Evolutionary conservation across 2,888 invertebrate genomes (phyloP).

Genomic region (Neoscelio sp.): DNA sequence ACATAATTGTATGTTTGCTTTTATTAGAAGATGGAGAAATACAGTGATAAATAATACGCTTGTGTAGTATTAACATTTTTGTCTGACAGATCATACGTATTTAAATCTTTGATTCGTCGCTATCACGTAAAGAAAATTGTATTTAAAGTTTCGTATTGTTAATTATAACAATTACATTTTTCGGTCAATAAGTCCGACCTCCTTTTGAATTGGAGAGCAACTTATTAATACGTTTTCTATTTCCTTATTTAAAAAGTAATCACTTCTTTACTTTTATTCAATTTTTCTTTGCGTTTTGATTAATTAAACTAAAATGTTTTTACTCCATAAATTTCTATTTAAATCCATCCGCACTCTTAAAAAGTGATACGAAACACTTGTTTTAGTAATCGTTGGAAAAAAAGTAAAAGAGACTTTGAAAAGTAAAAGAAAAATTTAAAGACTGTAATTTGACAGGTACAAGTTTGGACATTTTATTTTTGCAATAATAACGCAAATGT

Average conservation of each 20-base stretch:
- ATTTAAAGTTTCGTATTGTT: neutral
- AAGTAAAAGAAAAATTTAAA: no score
- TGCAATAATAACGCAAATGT: no score
- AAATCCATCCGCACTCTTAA: no score
- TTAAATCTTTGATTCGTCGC: neutral
- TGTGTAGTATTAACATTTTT: constrained; percentile 44
- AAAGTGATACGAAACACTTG: no score
- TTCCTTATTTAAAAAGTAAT: neutral
- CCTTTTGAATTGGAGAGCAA: neutral
- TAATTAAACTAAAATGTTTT: no score
- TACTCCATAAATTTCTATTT: no score
- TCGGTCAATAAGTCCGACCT: constrained; percentile 34
- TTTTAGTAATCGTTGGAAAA: no score
- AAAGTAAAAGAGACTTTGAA: no score
- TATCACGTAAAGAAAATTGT: constrained; percentile 13
- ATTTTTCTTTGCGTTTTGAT: neutral
- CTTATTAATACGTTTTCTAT: constrained; percentile 1
- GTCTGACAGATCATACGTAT: constrained; percentile 2
- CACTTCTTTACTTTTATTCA: neutral
- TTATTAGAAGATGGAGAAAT: constrained; percentile 53
- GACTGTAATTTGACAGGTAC: no score
- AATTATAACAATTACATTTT: no score
- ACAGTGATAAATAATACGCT: constrained; percentile 38
- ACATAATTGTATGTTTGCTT: constrained; percentile 25
- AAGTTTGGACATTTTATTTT: no score